phyloP scores from a whole-genome alignment of 2,888 invertebrate genomes.

The Spodoptera littoralis region DNA sequence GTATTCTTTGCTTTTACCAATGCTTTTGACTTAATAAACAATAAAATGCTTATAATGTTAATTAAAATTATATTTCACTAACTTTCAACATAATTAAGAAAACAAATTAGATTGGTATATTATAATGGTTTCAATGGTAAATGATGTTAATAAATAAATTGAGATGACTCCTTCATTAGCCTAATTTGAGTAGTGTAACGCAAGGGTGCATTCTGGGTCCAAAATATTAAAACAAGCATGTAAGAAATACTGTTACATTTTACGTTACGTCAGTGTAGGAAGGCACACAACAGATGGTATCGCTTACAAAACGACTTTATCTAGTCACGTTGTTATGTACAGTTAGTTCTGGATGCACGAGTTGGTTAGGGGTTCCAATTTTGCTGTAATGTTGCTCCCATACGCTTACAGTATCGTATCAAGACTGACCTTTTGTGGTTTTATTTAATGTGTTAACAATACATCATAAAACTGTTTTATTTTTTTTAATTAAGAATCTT shows the following conservation, averaged over 20 bases:
- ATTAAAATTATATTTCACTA: slow-evolving; percentile 7
- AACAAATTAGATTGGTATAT: neutral
- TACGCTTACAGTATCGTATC: slow-evolving; percentile 41
- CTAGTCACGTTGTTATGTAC: slow-evolving; percentile 72
- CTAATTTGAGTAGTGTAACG: slow-evolving; percentile 26
- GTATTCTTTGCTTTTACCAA: slow-evolving; percentile 40
- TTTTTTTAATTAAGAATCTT: too few relatives aligned
- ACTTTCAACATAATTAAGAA: slow-evolving; percentile 2
- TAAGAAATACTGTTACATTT: slow-evolving; percentile 53
- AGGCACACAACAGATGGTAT: slow-evolving; percentile 70
- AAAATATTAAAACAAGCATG: slow-evolving; percentile 48
- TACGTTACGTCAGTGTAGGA: slow-evolving; percentile 60
- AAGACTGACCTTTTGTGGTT: slow-evolving; percentile 16
- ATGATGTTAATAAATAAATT: too few relatives aligned
- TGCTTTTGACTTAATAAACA: slow-evolving; percentile 36
- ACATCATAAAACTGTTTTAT: too few relatives aligned
- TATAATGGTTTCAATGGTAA: neutral
- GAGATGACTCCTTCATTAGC: neutral
- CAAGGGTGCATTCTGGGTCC: slow-evolving; percentile 54
- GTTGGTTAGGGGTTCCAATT: slow-evolving; percentile 63
- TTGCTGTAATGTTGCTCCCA: slow-evolving; percentile 60
- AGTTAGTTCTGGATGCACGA: slow-evolving; percentile 71
- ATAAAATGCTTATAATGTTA: slow-evolving; percentile 25
- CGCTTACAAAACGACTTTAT: slow-evolving; percentile 70
- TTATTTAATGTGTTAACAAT: neutral